Evolutionary conservation across 2,888 invertebrate genomes (phyloP).

Genomic region (Esperia sulphurella): DNA sequence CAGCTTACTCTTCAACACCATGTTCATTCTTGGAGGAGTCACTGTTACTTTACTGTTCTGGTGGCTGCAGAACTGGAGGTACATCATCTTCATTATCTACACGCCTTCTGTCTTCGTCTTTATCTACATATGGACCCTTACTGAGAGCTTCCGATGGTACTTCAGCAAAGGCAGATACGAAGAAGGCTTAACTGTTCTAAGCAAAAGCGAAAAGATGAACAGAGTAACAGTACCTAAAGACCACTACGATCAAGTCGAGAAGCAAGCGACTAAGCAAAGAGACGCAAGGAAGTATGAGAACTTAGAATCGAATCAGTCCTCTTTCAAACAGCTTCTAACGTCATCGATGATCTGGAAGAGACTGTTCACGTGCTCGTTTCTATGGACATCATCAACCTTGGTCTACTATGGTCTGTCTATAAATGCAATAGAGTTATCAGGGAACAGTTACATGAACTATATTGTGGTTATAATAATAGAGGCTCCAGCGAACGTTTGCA

Average conservation of each 20-base stretch:
- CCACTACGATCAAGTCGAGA: constrained; percentile 65
- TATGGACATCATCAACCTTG: constrained; percentile 88
- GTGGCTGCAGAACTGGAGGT: constrained; percentile 69
- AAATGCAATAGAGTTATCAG: constrained; percentile 86
- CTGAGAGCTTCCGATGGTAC: constrained; percentile 68
- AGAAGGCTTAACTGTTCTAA: constrained; percentile 81
- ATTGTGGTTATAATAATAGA: constrained; percentile 82
- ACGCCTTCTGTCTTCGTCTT: constrained; percentile 61
- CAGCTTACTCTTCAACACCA: constrained; percentile 69
- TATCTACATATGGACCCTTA: constrained; percentile 61
- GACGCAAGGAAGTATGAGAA: constrained; percentile 59
- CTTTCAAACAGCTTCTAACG: constrained; percentile 55
- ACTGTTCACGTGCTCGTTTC: constrained; percentile 83
- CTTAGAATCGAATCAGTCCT: constrained; percentile 50
- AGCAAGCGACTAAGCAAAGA: constrained; percentile 60
- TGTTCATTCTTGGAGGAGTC: constrained; percentile 72
- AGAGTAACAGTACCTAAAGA: constrained; percentile 69
- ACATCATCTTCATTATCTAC: constrained; percentile 66
- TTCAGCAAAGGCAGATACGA: constrained; percentile 82
- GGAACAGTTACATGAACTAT: constrained; percentile 88
- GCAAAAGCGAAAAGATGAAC: constrained; percentile 82
- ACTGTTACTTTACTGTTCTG: constrained; percentile 62
- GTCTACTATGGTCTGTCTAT: constrained; percentile 90
- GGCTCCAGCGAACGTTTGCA: constrained; percentile 86
- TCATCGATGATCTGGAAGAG: constrained; percentile 79